Evolutionary conservation across 2,888 invertebrate genomes (phyloP), one percentile per base, ranked within the genome.

Genomic region (Scaptodrosophila latifasciaeformis): DNA sequence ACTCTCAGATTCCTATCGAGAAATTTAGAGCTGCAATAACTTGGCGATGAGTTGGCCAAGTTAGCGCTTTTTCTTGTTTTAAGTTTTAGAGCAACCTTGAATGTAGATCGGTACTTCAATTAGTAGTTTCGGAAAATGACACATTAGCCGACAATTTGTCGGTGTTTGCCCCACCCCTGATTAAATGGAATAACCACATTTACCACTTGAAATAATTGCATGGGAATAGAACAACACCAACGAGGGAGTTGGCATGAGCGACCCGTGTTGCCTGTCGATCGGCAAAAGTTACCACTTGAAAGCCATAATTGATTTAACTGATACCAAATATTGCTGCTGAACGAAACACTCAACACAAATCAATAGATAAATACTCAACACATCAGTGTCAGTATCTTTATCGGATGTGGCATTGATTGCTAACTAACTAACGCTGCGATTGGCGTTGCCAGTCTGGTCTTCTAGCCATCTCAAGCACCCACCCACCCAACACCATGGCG

Each of bases 261-360:
- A 3, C 24, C 24, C 67, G 64, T 69, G 70, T 68, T 48, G 67
- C 49, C 30, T 15, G 48, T 58, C 66, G 77, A 71, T 71, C 77
- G 77, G 72, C 66, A 61, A 65, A 49, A 67, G 60, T 59, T 71
- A 65, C 67, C 77, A 77, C 79, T 77, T 79, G 76, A 77, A 67
- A 71, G 67, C 62, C 62, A 64, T 81, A 81, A 81, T 81, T 81
- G 80, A 80, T 81, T 81, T 81, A 82, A 72, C 79, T 75, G 77
- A 79, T 58, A 61, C 56, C 49, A 59, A 58, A 47, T 13, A 45
- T 49, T 47, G 43, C 45, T 46, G 21, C 13, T 37, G 56, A 43
- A 27, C 30, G 45, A 51, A 58, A 68, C 62, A 70, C 63, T 64
- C 72, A 54, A 59, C 37, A 29, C 79, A 71, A 76, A 76, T 76